Conservation (phyloP, 64 coral and sea anemone genomes). For the Stichodactyla mertensii region DNA sequence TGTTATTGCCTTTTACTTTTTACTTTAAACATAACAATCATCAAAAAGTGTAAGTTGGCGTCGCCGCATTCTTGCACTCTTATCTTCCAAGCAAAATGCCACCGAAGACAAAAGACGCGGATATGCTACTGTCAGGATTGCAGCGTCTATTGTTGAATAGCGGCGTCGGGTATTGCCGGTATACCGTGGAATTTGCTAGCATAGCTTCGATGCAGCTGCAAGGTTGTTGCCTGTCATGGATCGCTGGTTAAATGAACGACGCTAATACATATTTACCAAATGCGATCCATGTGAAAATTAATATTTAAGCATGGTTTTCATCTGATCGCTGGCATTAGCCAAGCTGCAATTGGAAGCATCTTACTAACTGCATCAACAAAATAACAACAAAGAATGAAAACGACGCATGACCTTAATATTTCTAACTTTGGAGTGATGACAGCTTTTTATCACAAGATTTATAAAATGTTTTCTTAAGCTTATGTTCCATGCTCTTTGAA, state of each 20-base stretch:
- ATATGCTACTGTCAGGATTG: background rate
- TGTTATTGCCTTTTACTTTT: background rate
- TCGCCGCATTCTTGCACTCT: background rate
- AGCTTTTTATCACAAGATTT: background rate
- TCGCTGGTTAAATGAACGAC: background rate
- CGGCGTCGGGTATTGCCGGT: background rate
- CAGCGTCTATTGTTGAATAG: constrained; percentile 16
- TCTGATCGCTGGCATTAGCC: too few species aligned
- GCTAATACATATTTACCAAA: constrained; percentile 5
- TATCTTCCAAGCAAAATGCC: constrained; percentile 9
- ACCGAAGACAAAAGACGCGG: background rate
- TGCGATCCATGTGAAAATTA: background rate
- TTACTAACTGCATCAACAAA: background rate
- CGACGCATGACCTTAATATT: background rate
- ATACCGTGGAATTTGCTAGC: background rate
- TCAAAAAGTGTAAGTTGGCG: background rate
- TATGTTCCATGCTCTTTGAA: background rate
- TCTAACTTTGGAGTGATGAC: background rate
- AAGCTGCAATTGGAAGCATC: background rate
- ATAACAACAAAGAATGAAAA: background rate
- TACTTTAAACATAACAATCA: background rate
- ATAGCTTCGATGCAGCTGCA: background rate
- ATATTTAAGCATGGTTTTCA: background rate
- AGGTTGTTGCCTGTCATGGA: background rate
- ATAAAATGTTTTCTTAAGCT: background rate